Evolutionary conservation across 2,113 vertebrate genomes (phyloP), one percentile per base, ranked within the genome.

Genomic region (Furnarius figulus): DNA sequence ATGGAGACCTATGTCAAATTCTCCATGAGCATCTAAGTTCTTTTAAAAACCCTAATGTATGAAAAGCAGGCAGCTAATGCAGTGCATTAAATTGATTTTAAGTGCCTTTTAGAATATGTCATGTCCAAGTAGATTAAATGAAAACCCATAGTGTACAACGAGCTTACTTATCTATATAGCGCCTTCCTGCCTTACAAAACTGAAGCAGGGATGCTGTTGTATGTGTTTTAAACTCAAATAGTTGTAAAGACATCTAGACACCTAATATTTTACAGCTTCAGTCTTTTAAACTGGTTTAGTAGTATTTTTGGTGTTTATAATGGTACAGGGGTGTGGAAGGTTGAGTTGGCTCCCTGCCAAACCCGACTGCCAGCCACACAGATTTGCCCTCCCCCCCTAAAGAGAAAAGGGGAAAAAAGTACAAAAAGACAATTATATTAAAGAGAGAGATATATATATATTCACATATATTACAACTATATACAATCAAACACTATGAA

Each of bases 131-230:
- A 66, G 15, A 23, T 52, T 30, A 31, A 73, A 91, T 88, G 44
- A 47, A 23, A 19, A 17, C 4, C 3, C 5, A 9, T 25, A 0
- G 0, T 39, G 8, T 80, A 28, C 30, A 62, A 10, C 19, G 56
- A 10, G 9, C 9, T 28, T 66, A 15, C 7, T 74, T 59, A 1
- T 46, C 19, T 19, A 1, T 63, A 5, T 37, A 56, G 6, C 2
- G 25, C 5, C 9, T 66, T 74, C 24, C 5, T 66, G 12, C 16
- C 7, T 67, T 55, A 42, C 1, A 6, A 40, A 93, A 68, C 2
- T 40, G 52, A 11, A 81, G 9, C 15, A 70, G 49, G 37, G 14
- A 20, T 59, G 44, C 25, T 92, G 50, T 12, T 5, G 6, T 31
- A 7, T 5, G 9, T 56, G 27, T 76, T 94, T 92, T 84, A 86